These are phyloP conservation scores for Meloe dianella DNA, from an alignment of 2,888 invertebrate genomes.

Conservation along the genomic window DNA sequence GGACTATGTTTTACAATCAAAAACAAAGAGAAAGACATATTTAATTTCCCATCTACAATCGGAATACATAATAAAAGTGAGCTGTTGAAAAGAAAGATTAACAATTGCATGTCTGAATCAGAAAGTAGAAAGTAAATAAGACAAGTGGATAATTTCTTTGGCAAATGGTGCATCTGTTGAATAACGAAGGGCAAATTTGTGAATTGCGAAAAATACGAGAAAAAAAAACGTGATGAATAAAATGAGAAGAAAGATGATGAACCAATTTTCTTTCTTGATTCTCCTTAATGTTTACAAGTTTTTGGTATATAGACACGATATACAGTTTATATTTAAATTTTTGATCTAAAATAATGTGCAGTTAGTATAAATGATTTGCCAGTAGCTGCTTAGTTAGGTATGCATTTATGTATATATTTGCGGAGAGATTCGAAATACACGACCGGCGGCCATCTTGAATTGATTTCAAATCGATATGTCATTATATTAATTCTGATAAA, in stretches of 20 bases:
- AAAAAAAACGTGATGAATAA: slow-evolving; percentile 5
- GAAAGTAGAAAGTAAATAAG: slow-evolving; percentile 52
- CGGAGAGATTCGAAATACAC: slow-evolving; percentile 50
- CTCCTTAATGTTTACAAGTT: background rate
- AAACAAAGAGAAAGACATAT: slow-evolving; percentile 50
- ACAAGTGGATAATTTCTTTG: slow-evolving; percentile 57
- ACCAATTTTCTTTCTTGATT: background rate
- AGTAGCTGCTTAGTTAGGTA: slow-evolving; percentile 51
- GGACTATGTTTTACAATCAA: slow-evolving; percentile 40
- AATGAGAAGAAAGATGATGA: slow-evolving; percentile 10
- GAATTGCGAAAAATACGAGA: slow-evolving; percentile 3
- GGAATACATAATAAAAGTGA: slow-evolving; percentile 49
- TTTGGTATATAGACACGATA: slow-evolving; percentile 46
- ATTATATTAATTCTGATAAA: slow-evolving; percentile 57
- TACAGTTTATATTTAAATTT: slow-evolving; percentile 53
- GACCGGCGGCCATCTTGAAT: slow-evolving; percentile 50
- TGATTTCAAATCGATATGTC: slow-evolving; percentile 56
- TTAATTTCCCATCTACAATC: slow-evolving; percentile 52
- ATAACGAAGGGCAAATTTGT: slow-evolving; percentile 45
- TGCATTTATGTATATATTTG: slow-evolving; percentile 55
- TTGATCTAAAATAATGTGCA: slow-evolving; percentile 48
- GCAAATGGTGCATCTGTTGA: slow-evolving; percentile 54
- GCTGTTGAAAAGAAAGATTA: slow-evolving; percentile 50
- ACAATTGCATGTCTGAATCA: slow-evolving; percentile 53
- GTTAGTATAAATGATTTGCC: slow-evolving; percentile 51